Conservation (phyloP, 35 echinoderm and acorn worm species). For the Strongylocentrotus purpuratus region DNA sequence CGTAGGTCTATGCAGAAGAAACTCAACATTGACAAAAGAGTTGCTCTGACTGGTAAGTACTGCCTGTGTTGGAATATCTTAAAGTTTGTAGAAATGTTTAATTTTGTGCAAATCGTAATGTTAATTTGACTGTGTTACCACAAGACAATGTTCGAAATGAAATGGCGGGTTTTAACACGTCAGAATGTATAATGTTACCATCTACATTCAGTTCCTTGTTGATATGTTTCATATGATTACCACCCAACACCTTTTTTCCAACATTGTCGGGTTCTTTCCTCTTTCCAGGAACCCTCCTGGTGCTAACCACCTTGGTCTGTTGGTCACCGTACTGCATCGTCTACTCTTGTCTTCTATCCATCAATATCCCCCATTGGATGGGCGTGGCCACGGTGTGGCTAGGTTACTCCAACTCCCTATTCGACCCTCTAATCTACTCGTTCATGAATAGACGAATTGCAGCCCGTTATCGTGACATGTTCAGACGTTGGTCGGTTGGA, state of each 20-base stretch:
- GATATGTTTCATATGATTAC: no score
- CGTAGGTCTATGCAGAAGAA: neutral
- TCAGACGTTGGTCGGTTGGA: neutral
- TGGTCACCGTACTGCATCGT: neutral
- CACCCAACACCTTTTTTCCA: neutral
- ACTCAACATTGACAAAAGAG: slow-evolving; percentile 17
- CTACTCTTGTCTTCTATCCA: neutral
- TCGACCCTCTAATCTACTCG: slow-evolving; percentile 15
- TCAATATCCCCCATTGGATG: neutral
- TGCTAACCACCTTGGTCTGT: neutral
- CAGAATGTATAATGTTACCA: no score
- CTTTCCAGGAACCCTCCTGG: neutral
- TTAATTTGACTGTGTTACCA: no score
- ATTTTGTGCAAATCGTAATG: no score
- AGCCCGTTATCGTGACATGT: neutral
- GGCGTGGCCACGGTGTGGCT: neutral
- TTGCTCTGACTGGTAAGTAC: neutral
- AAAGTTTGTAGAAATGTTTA: no score
- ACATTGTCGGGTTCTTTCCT: neutral
- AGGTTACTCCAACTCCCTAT: neutral
- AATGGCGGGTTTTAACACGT: no score
- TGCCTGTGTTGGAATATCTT: no score
- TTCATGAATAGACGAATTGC: neutral
- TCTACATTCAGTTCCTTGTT: no score
- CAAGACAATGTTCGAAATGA: neutral